Conservation (phyloP, 2,113 vertebrate species). For the Rhinolophus sinicus region DNA sequence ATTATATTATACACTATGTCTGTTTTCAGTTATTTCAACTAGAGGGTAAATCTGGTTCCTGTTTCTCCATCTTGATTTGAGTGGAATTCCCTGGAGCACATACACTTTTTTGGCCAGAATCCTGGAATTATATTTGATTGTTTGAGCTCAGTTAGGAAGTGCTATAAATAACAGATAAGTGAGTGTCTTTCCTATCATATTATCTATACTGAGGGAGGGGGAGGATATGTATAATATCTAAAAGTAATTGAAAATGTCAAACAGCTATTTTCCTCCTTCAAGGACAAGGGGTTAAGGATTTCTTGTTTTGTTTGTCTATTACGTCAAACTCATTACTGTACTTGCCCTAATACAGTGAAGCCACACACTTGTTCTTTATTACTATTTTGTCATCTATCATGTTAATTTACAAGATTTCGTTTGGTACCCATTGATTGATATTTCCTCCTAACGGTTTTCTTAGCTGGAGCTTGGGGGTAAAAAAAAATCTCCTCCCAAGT, state of each 20-base stretch:
- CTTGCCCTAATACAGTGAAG: background rate
- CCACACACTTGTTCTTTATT: background rate
- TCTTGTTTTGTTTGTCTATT: rapidly evolving
- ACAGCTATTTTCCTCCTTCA: background rate
- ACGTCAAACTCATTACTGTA: rapidly evolving
- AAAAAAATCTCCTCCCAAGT: background rate
- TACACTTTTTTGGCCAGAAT: background rate
- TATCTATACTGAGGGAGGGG: too few relatives aligned
- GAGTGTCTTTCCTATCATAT: background rate
- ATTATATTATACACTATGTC: rapidly evolving
- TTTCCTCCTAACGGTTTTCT: background rate
- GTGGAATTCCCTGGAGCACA: background rate
- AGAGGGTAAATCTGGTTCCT: background rate
- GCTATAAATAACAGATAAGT: background rate
- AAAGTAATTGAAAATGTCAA: background rate
- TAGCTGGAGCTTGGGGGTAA: background rate
- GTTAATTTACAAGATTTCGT: background rate
- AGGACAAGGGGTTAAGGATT: background rate
- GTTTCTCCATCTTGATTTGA: background rate
- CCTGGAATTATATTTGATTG: background rate
- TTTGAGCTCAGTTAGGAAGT: background rate
- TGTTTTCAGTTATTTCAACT: background rate
- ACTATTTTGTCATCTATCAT: background rate
- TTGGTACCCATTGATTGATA: background rate
- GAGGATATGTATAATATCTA: background rate